phyloP scores from a whole-genome alignment of 2,113 vertebrate species.

The Tachysurus fulvidraco region DNA sequence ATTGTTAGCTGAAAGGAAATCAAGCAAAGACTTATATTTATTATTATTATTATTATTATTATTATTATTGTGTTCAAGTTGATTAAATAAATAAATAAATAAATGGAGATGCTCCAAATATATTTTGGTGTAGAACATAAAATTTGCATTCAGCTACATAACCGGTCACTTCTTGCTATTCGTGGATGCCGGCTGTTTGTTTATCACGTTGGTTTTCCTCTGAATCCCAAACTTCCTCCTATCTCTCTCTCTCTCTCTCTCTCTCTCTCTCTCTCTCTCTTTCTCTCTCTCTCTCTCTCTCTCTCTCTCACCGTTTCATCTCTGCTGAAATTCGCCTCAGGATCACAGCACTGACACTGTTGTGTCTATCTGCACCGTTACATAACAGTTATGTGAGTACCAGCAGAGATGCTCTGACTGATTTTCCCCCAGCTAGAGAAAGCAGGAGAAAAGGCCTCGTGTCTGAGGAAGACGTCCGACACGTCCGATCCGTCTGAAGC shows the following conservation, averaged over 20 bases:
- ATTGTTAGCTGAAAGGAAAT: background rate
- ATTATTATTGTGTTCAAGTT: no score
- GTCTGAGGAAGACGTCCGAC: background rate
- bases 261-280: background rate
- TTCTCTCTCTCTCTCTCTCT: background rate
- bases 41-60: background rate
- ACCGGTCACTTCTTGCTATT: background rate
- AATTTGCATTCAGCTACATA: background rate
- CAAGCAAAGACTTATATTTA: background rate
- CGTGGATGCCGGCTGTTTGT: background rate
- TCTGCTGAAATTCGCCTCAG: background rate
- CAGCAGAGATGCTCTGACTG: background rate
- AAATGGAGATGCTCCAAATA: background rate
- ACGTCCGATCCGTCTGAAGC: background rate
- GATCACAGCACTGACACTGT: background rate
- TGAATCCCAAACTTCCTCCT: background rate
- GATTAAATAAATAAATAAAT: no score
- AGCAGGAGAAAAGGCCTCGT: background rate
- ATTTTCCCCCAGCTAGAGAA: background rate
- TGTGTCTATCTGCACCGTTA: background rate
- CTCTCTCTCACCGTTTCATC: background rate
- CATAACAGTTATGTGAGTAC: background rate
- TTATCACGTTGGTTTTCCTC: background rate
- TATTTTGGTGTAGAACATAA: background rate
- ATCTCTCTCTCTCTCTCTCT: background rate